Conservation (phyloP, 92 coral and sea anemone species). For the Diadumene lineata region DNA sequence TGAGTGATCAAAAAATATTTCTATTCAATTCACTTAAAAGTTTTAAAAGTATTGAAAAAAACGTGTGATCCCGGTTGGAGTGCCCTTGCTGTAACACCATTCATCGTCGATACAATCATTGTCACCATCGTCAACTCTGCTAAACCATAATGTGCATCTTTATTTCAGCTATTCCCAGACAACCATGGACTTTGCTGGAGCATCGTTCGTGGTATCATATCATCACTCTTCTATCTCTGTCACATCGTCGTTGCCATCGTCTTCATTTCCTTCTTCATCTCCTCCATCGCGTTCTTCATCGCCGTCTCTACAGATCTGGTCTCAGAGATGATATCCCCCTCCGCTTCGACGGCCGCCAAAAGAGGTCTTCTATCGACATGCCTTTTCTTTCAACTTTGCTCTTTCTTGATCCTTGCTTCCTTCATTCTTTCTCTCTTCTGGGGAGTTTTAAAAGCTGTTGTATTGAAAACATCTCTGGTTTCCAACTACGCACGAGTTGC, state of each 20-base stretch:
- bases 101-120: neutral
- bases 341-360: constrained; percentile 30
- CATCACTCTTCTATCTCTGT: constrained; percentile 35
- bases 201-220: constrained; percentile 25
- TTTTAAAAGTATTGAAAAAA: too few relatives aligned
- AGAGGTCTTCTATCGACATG: constrained; percentile 45
- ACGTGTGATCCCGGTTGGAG: too few relatives aligned
- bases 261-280: constrained; percentile 56
- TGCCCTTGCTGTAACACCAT: too few relatives aligned
- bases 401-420: constrained; percentile 39
- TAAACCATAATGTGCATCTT: neutral
- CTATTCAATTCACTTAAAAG: too few relatives aligned
- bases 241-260: constrained; percentile 50
- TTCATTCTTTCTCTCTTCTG: constrained; percentile 63
- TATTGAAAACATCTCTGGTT: constrained; percentile 39
- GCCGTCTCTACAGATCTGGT: constrained; percentile 60
- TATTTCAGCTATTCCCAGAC: constrained; percentile 42
- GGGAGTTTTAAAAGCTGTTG: constrained; percentile 61
- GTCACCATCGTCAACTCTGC: neutral
- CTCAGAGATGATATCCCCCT: constrained; percentile 65
- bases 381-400: constrained; percentile 50
- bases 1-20: too few relatives aligned
- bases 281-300: constrained; percentile 66
- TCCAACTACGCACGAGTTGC: constrained; percentile 40
- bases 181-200: constrained; percentile 37